Percentiles rank a stretch among this genome's conserved stretches.
Conservation (phyloP, 2,888 invertebrate species). For the Imbricaverruca yamaguchii region DNA sequence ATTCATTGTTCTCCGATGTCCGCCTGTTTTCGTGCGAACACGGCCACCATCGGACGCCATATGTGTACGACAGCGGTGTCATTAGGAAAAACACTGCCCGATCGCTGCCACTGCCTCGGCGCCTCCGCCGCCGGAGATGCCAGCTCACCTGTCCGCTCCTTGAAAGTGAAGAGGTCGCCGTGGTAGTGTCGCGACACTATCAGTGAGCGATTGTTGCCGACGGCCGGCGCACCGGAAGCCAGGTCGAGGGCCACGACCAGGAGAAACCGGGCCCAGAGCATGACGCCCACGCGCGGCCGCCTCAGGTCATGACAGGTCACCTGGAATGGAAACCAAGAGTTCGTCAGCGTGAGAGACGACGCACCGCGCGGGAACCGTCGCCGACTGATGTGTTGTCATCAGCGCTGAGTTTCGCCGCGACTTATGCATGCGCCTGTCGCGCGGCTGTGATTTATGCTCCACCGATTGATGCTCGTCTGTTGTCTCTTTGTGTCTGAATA, state of each 20-base stretch:
- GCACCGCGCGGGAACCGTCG: slow-evolving; percentile 1
- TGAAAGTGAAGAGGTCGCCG: slow-evolving; percentile 8
- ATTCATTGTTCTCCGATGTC: neutral
- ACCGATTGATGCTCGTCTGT: neutral
- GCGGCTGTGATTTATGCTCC: neutral
- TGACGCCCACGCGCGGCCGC: neutral
- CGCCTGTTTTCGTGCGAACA: neutral
- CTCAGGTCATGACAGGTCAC: slow-evolving; percentile 4
- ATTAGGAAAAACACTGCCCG: neutral
- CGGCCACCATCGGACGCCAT: neutral
- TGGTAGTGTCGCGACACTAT: slow-evolving; percentile 10
- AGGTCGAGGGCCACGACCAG: slow-evolving; percentile 6
- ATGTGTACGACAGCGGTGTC: neutral
- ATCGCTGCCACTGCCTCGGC: too few species aligned
- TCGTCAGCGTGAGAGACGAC: neutral
- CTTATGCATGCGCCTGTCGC: neutral
- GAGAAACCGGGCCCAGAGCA: slow-evolving; percentile 9
- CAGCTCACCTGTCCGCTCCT: neutral
- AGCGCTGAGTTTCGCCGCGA: neutral
- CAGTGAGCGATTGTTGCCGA: neutral
- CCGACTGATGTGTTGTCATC: neutral
- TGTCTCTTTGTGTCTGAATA: neutral
- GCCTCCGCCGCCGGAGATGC: neutral
- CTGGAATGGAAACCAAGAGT: neutral
- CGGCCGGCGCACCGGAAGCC: neutral